Evolutionary conservation across 2,113 vertebrate species (phyloP), one percentile per base, ranked within the genome.

Genomic region (Paedocypris sp.): DNA sequence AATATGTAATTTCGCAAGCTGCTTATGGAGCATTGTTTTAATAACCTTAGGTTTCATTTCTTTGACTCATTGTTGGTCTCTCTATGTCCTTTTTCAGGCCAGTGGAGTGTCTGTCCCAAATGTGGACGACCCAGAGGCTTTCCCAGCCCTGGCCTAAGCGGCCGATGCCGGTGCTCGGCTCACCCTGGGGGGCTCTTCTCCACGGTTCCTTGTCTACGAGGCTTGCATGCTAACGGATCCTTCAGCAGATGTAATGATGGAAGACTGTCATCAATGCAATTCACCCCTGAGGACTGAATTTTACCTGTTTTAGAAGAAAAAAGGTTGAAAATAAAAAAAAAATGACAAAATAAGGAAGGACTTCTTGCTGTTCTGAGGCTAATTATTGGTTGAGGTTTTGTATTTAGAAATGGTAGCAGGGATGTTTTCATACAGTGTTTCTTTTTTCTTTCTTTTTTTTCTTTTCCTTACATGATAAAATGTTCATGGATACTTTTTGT

Each of bases 141-240:
- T 98, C 82, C 95, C 94, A 78, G 95, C 94, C 83, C 86, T 98
- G 88, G 92, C 91, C 74, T 98, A 91, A 89, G 86, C 81, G 81
- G 33, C 83, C 38, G 3, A 41, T n/a, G 70, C 12, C 80, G 80
- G 85, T 80, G 79, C 76, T 82, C 80, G 82, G 86, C 86, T 80
- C 84, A 85, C 77, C 83, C 66, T 66, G 77, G 79, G 63, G 65
- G 53, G 72, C 85, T 88, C 88, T 85, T 83, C 81, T 59, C 69
- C 61, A 58, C 7, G 87, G 90, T 88, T 85, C 87, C 86, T 91
- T 87, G 87, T 90, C 90, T 91, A 87, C 85, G 87, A 94, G 92
- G 92, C 92, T 93, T 93, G 94, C 95, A 96, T 97, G 94, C 91
- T 93, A 92, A 91, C 90, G 90, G 91, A 97, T 92, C 90, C 91